Base-by-base conservation (phyloP, 2,888 invertebrate species). In the Eilema depressum region DNA sequence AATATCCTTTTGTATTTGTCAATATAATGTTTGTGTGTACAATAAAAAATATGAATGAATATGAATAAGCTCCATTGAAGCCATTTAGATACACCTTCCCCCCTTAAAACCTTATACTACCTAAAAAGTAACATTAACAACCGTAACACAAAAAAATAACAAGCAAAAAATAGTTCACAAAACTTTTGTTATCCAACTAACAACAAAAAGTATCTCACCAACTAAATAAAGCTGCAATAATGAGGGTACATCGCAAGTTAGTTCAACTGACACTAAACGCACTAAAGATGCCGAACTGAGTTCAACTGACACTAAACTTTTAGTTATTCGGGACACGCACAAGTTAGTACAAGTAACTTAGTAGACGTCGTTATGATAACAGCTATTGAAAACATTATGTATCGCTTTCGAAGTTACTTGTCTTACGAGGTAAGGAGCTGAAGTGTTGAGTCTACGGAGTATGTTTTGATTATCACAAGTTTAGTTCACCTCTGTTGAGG, bases 251-350 rank as follows among this genome's bases (percentile, higher is more conserved):
- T 64, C 10, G 37, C 12, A 63, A 63, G 57, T 62, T 63, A 33
- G 63, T 63, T 37, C 56, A 62, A 67, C 73, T 62, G 66, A 71
- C 73, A 70, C 66, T 78, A 82, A 81, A 81, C 80, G 75, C 75
- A 78, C 79, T 78, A 86, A 86, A 67, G 63, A 86, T 84, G 76
- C 78, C 75, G 75, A 70, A 82, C 83, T 86, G 85, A 88, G 85
- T 85, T 85, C 83, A 86, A 84, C 80, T 80, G 74, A 76, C 79
- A 75, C 73, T 71, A 73, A 74, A 69, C 77, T 79, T 72, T 68
- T 76, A 71, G 75, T 77, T 78, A 88, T 88, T 84, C 86, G 68
- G 67, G 73, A 62, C 88, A 87, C 87, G 88, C 79, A 71, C 83
- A 68, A 71, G 83, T 83, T 78, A 71, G 60, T n/a, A n/a, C n/a